These are phyloP conservation scores for Cancer borealis DNA, from an alignment of 2,888 invertebrate species.

Conservation along the genomic window DNA sequence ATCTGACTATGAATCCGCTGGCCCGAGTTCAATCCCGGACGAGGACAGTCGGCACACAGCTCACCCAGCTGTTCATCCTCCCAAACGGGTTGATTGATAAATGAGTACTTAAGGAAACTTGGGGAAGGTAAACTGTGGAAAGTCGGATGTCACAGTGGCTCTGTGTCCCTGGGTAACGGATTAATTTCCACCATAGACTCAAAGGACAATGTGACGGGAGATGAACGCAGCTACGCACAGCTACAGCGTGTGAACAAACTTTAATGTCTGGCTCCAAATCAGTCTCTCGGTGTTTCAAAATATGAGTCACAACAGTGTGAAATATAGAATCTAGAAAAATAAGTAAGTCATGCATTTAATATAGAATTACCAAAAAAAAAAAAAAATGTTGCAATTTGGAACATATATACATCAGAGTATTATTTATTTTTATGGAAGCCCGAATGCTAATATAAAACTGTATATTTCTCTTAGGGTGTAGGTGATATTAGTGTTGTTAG, in stretches of 20 bases:
- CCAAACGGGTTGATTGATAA: too few species aligned
- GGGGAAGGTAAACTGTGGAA: too few species aligned
- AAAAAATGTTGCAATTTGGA: neutral
- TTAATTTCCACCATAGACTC: too few species aligned
- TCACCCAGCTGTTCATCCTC: too few species aligned
- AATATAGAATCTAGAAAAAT: neutral
- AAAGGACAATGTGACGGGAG: too few species aligned
- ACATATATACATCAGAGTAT: neutral
- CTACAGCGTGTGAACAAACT: neutral
- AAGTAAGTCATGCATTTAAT: neutral
- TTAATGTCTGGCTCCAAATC: neutral
- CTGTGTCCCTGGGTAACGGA: too few species aligned
- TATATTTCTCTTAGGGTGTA: neutral
- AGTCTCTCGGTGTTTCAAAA: neutral
- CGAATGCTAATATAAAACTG: neutral
- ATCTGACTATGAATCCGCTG: too few species aligned
- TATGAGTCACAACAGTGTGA: neutral
- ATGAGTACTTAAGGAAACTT: too few species aligned
- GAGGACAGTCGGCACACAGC: too few species aligned
- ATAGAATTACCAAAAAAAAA: neutral
- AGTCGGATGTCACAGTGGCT: too few species aligned
- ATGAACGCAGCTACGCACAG: neutral
- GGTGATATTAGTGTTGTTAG: neutral
- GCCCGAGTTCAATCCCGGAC: too few species aligned
- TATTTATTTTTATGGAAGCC: neutral